Base-by-base conservation (phyloP, 1,140 invertebrate genomes). In the Stegodyphus dumicola region DNA sequence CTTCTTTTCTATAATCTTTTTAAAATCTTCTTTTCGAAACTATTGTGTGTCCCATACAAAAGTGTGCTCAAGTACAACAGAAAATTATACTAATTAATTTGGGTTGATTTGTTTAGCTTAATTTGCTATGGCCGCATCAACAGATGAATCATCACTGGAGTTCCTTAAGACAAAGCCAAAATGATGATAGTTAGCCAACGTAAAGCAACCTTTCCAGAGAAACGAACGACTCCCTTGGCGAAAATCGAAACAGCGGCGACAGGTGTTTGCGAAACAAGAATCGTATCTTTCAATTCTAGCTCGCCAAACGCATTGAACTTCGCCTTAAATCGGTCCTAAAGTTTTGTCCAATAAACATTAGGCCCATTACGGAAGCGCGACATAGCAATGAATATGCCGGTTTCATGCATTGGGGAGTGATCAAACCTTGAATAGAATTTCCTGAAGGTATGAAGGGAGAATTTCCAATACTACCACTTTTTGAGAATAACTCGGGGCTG, bases 271-370 rank as follows among this genome's bases (percentile, higher is more conserved):
- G 9, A 15, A 60, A 60, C 56, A 60, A 60, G 56, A 60, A 11
- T 60, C 56, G 9, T 60, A 60, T 60, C 56, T 60, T 60, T 60
- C 56, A 60, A 60, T 60, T 60, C 56, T 33, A 60, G 56, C 56
- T 15, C 56, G 56, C 56, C 56, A 60, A 60, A 60, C 56, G 9
- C 56, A 60, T 60, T 11, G 56, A 60, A 60, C 9, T 11, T 9
- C 56, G 56, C 15, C 56, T 60, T 33, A 60, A 60, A 60, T 60
- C 15, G 56, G 56, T 60, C 56, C 15, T 60, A 60, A 60, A 60
- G 56, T 60, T 60, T 60, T 11, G 56, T 60, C 56, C 56, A 60
- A 60, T 60, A 60, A 60, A 60, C 56, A 60, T 60, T 60, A 60
- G 56, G 9, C 56, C 56, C 56, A 60, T 60, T 60, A 60, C 56